phyloP scores from a whole-genome alignment of 2,888 invertebrate genomes.

The Patella ulyssiponensis region DNA sequence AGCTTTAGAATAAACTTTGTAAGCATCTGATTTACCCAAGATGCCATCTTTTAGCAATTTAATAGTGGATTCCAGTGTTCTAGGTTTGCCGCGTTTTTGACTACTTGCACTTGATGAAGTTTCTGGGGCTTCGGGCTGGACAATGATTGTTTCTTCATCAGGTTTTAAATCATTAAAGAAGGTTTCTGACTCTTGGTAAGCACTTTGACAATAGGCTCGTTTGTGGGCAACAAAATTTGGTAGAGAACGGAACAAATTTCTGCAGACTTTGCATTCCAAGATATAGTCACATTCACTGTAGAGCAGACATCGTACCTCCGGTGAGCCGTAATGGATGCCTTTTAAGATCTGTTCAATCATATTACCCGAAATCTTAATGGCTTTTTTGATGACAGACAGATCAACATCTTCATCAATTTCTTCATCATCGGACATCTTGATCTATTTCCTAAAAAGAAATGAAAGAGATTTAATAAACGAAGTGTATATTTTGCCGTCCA shows the following conservation, averaged over 20 bases:
- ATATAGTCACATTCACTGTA: slow-evolving; percentile 89
- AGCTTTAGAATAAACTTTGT: slow-evolving; percentile 54
- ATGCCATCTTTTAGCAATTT: slow-evolving; percentile 46
- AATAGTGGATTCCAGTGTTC: slow-evolving; percentile 32
- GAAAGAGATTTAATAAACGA: no score
- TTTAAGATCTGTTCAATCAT: slow-evolving; percentile 77
- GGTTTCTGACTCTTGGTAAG: slow-evolving; percentile 36
- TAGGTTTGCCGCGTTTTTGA: slow-evolving; percentile 7
- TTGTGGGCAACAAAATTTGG: slow-evolving; percentile 93
- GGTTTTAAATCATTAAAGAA: slow-evolving; percentile 73
- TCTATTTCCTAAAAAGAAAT: not conserved
- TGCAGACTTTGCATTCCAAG: slow-evolving; percentile 90
- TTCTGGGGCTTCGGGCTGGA: slow-evolving; percentile 54
- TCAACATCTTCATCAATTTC: slow-evolving; percentile 45
- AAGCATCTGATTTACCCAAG: slow-evolving; percentile 55
- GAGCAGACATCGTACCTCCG: slow-evolving; percentile 83
- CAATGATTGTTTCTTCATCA: slow-evolving; percentile 54
- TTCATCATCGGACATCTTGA: not conserved
- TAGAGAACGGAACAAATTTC: slow-evolving; percentile 87
- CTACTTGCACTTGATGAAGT: slow-evolving; percentile 18
- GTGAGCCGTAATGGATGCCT: slow-evolving; percentile 81
- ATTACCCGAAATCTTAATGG: slow-evolving; percentile 54
- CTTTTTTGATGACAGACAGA: slow-evolving; percentile 57
- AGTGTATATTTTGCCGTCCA: no score
- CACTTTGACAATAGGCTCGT: slow-evolving; percentile 81